A percentile compares a stretch with the other conserved stretches of the same genome.
Evolutionary conservation across 2,888 invertebrate genomes (phyloP).

Genomic region (Leptopilina syphax): DNA sequence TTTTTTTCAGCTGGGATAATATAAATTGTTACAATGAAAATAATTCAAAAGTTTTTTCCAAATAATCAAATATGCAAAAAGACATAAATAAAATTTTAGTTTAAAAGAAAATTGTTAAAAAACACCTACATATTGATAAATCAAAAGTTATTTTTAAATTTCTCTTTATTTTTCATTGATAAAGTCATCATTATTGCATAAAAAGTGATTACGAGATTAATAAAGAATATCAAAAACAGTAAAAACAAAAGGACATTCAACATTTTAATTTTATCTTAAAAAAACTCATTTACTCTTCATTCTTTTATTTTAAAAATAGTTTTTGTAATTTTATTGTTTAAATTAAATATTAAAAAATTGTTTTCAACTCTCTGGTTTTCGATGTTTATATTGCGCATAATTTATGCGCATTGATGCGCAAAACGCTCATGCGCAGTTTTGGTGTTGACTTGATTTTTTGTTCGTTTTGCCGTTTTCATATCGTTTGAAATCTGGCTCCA

Average conservation of each 20-base stretch:
- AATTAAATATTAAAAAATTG: no score
- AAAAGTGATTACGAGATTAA: neutral
- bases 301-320: no score
- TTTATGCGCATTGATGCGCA: slow-evolving; percentile 21
- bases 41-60: neutral
- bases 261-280: neutral
- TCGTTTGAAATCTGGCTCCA: slow-evolving; percentile 34
- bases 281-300: no score
- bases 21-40: no score
- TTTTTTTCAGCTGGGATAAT: no score
- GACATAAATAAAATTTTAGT: neutral
- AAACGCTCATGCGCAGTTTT: neutral
- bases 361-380: neutral
- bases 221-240: neutral
- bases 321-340: no score
- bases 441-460: slow-evolving; percentile 18
- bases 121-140: neutral
- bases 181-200: neutral
- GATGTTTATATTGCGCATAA: neutral
- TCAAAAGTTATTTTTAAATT: slow-evolving; percentile 2
- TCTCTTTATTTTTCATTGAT: neutral
- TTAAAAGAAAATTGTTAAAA: neutral
- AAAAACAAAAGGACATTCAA: neutral
- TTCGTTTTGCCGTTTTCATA: slow-evolving; percentile 33
- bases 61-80: neutral